Base-by-base conservation (phyloP, 2,888 invertebrate species). In the Synanthedon formicaeformis region DNA sequence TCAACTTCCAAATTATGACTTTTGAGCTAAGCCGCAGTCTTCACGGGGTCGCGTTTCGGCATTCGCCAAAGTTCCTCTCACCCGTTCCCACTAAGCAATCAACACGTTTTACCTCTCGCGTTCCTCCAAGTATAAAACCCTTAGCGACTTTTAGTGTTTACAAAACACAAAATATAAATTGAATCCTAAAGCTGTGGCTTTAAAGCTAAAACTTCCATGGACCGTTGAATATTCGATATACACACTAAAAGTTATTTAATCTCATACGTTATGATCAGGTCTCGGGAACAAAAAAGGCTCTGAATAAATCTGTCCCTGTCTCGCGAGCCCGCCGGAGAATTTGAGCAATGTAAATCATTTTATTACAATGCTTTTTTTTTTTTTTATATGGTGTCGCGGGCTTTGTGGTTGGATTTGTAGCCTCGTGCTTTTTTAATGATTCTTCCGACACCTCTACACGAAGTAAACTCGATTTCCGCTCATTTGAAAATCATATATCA, bases 301-400 rank as follows among this genome's bases (percentile, higher is more conserved):
- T 53, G 52, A 81, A 82, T 79, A 80, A 81, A 79, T 81, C 76
- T 81, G 78, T 84, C 81, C 73, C 73, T 74, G 77, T 78, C 81
- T 75, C 71, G 73, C 70, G 72, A 63, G 72, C 71, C 73, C 67
- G 74, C 75, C 67, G 72, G 72, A 71, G 81, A 84, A 84, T 83
- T 82, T 80, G 78, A 82, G 82, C 75, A 82, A 83, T 81, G 85
- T 84, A 83, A 84, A 83, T 83, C 81, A 82, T 84, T 84, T 84
- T 81, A 84, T 83, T 82, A 81, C 80, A 78, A 78, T 75, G 65
- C 71, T 64, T 74, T 71, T 78, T 76, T 80, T 82, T 84, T 81
- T 16, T 73, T 76, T 34, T 23, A 23, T 5, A 76, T 67, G 66
- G 60, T 68, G 68, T 67, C 73, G 75, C 73, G 64, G 71, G 71